These are phyloP conservation scores for Cheirogaleus medius DNA, from an alignment of 2,113 vertebrate species.

Conservation along the genomic window DNA sequence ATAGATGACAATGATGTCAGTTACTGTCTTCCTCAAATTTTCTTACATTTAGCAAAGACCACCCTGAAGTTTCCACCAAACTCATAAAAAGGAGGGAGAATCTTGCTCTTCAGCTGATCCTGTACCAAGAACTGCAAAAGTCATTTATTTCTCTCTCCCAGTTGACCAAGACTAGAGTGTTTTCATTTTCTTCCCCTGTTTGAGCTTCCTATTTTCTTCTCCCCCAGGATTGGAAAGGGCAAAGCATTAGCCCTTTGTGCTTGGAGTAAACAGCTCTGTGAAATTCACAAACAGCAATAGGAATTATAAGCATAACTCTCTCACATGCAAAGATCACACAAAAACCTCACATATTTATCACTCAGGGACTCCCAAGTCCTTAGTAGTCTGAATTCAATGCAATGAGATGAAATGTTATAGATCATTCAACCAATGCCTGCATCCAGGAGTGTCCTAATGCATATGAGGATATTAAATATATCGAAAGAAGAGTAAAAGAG, in stretches of 20 bases:
- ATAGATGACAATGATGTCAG: neutral
- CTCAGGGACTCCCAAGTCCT: neutral
- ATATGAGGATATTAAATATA: neutral
- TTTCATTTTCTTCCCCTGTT: neutral
- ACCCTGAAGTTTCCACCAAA: neutral
- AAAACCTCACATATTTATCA: neutral
- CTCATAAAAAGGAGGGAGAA: neutral
- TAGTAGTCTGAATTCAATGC: neutral
- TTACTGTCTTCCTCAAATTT: neutral
- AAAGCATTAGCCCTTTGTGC: neutral
- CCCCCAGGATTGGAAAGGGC: neutral
- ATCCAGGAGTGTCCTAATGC: neutral
- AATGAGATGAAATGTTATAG: neutral
- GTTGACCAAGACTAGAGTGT: neutral
- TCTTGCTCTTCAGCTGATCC: neutral
- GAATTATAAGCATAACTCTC: neutral
- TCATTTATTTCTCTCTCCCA: neutral
- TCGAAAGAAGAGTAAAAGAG: neutral
- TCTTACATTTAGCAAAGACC: neutral
- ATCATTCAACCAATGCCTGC: neutral
- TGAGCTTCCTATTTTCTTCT: neutral
- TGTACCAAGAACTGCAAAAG: neutral
- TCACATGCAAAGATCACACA: neutral
- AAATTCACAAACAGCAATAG: neutral
- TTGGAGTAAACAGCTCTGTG: neutral